phyloP scores from a whole-genome alignment of 2,113 vertebrate species.

The Urocolius indicus region DNA sequence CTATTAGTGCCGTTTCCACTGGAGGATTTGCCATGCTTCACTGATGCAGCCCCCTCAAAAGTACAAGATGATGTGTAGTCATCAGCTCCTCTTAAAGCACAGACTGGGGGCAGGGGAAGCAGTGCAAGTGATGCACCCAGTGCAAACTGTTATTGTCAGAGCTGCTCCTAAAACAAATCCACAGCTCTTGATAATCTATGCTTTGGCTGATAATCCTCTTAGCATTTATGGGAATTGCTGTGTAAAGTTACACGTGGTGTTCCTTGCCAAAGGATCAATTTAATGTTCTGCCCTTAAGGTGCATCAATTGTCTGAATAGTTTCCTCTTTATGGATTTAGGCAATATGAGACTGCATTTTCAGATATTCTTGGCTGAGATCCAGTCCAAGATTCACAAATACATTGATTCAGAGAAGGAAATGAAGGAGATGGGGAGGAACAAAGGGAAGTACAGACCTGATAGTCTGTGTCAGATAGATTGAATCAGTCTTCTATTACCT shows the following conservation, averaged over 20 bases:
- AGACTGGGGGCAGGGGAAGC: background rate
- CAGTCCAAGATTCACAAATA: constrained; percentile 62
- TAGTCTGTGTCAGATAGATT: constrained; percentile 55
- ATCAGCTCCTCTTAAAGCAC: background rate
- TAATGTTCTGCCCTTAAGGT: constrained; percentile 59
- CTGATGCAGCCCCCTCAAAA: background rate
- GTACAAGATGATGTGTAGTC: background rate
- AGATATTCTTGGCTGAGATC: constrained; percentile 67
- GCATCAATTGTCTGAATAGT: constrained; percentile 70
- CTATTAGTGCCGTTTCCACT: background rate
- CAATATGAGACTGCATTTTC: constrained; percentile 71
- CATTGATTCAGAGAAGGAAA: constrained; percentile 75
- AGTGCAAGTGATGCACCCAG: background rate
- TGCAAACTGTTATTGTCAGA: background rate
- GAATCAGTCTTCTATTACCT: background rate
- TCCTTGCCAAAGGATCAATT: constrained; percentile 72
- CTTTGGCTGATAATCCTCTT: constrained; percentile 29
- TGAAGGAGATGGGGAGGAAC: background rate
- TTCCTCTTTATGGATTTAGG: constrained; percentile 74
- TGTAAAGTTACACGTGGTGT: constrained; percentile 54
- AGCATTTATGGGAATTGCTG: constrained; percentile 70
- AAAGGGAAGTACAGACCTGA: constrained; percentile 31
- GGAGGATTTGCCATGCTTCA: background rate
- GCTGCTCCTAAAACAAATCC: background rate
- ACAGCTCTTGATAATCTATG: background rate